Evolutionary conservation across 2,113 vertebrate genomes (phyloP).

Genomic region (Alligator mississippiensis): DNA sequence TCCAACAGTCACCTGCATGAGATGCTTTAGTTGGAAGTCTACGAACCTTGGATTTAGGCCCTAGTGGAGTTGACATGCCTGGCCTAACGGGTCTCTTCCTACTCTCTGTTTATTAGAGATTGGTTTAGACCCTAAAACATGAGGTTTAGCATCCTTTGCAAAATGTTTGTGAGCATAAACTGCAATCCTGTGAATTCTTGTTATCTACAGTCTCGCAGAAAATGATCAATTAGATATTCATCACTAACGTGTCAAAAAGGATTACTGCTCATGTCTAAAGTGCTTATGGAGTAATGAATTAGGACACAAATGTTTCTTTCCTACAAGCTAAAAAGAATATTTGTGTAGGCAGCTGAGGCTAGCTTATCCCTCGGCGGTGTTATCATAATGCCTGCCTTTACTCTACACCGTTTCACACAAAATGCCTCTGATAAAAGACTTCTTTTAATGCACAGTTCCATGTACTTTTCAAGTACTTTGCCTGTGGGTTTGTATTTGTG

Average conservation of each 20-base stretch:
- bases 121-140: not conserved
- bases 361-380: not conserved
- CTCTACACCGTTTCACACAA: not conserved
- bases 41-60: no score
- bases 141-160: not conserved
- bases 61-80: no score
- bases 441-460: fast-evolving
- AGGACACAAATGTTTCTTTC: fast-evolving
- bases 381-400: not conserved
- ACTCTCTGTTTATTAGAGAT: not conserved
- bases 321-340: not conserved
- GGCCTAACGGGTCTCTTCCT: no score
- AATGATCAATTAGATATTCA: not conserved
- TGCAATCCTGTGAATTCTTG: not conserved
- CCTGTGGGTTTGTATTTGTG: not conserved
- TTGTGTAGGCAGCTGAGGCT: not conserved
- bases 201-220: not conserved
- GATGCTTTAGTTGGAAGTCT: no score
- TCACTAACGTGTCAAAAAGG: not conserved
- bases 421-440: not conserved
- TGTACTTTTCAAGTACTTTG: not conserved
- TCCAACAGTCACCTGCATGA: no score
- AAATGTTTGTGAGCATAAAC: not conserved
- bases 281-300: no score
- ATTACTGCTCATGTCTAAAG: no score